Percentiles rank a stretch among this genome's conserved stretches.
These are phyloP conservation scores for Recurvirostra avosetta DNA, from an alignment of 2,113 vertebrate genomes.

Conservation along the genomic window DNA sequence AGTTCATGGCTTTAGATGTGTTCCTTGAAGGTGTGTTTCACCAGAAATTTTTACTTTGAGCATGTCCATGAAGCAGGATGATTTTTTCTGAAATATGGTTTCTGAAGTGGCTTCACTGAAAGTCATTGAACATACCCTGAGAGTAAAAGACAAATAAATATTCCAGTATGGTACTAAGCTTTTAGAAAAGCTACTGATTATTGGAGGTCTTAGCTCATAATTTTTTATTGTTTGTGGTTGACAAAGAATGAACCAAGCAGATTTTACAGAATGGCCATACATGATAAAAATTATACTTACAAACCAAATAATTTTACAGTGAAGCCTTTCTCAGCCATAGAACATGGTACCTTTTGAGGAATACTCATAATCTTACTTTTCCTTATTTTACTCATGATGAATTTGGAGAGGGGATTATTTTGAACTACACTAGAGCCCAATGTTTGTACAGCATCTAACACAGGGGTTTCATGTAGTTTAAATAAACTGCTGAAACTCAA, in stretches of 20 bases:
- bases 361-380: neutral
- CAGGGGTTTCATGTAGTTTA: neutral
- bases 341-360: neutral
- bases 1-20: neutral
- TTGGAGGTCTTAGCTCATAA: neutral
- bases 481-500: neutral
- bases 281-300: neutral
- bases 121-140: neutral
- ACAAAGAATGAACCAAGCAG: neutral
- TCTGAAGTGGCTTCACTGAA: neutral
- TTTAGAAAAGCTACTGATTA: neutral
- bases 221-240: neutral
- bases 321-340: neutral
- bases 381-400: neutral
- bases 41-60: neutral
- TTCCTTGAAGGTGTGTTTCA: neutral
- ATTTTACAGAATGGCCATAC: neutral
- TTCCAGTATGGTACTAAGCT: neutral
- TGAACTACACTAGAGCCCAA: neutral
- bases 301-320: neutral
- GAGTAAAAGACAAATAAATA: neutral
- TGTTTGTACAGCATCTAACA: neutral
- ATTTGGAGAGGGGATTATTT: neutral
- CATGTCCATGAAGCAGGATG: neutral
- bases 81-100: neutral